Percentiles rank a stretch among this genome's conserved stretches.
Evolutionary conservation across 2,797 vertebrate genomes (phyloP).

Genomic region (Sebastes jordani): DNA sequence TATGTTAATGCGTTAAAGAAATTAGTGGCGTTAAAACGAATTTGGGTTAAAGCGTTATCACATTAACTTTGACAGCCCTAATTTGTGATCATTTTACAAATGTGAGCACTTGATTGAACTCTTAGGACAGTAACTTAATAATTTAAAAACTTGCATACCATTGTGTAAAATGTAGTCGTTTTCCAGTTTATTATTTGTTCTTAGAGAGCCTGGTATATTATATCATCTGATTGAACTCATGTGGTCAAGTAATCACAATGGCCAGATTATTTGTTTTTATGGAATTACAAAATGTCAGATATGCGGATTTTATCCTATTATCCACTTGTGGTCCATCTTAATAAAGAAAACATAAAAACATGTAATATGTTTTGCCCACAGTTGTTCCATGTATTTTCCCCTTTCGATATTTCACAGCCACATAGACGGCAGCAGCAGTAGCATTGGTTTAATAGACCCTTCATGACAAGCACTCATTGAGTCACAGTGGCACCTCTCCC

Average conservation of each 20-base stretch:
- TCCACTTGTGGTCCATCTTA: neutral
- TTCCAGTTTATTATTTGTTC: neutral
- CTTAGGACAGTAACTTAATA: neutral
- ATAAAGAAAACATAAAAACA: neutral
- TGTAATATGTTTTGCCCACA: constrained; percentile 28
- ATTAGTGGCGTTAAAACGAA: too few species aligned
- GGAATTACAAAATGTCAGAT: neutral
- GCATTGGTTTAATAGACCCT: constrained; percentile 29
- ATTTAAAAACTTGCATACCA: neutral
- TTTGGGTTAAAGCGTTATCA: too few species aligned
- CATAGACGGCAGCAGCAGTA: neutral
- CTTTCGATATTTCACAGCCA: neutral
- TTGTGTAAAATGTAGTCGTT: neutral
- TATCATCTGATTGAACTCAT: neutral
- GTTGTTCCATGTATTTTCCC: neutral
- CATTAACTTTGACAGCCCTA: too few species aligned
- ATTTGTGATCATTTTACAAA: too few species aligned
- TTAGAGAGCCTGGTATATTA: neutral
- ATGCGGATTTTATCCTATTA: neutral
- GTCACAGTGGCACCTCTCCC: constrained; percentile 46
- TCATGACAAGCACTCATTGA: constrained; percentile 42
- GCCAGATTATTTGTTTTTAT: neutral
- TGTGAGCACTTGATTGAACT: neutral
- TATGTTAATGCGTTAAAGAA: too few species aligned
- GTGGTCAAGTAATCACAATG: neutral